A percentile compares a stretch with the other conserved stretches of the same genome.
Conservation (phyloP, 2,797 vertebrate species). For the Phataginus tetradactyla region DNA sequence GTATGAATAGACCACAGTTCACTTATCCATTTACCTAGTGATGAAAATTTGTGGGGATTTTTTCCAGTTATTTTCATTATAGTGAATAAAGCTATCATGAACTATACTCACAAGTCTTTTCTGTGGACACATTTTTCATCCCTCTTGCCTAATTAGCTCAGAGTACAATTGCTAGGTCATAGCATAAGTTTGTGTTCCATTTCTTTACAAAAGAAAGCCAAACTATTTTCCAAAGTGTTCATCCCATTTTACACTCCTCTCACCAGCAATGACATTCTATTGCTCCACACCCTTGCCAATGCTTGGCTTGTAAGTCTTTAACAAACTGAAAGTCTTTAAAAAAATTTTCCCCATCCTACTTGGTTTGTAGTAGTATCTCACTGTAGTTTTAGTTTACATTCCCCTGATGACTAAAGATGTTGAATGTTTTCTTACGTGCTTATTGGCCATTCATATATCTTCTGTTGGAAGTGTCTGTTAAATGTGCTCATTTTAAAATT, state of each 20-base stretch:
- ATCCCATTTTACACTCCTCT: neutral
- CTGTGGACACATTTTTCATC: neutral
- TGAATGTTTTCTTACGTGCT: neutral
- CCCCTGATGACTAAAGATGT: neutral
- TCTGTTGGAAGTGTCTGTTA: neutral
- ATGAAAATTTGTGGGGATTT: neutral
- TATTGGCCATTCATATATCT: neutral
- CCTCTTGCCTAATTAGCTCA: neutral
- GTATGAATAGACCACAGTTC: neutral
- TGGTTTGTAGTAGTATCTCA: neutral
- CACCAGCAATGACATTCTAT: neutral
- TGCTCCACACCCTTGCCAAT: neutral
- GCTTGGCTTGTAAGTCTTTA: neutral
- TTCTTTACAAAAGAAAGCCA: neutral
- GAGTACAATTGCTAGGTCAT: neutral
- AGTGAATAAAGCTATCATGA: neutral
- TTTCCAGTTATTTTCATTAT: neutral
- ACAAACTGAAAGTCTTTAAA: too few relatives aligned
- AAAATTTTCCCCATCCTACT: neutral
- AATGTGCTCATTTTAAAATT: too few relatives aligned
- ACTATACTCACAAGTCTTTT: neutral
- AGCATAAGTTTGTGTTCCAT: neutral
- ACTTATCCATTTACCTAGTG: neutral
- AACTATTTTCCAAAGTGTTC: constrained; percentile 7
- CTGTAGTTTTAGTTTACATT: neutral